Evolutionary conservation across 1,140 invertebrate genomes (phyloP).

Genomic region (Drosophila jambulina): DNA sequence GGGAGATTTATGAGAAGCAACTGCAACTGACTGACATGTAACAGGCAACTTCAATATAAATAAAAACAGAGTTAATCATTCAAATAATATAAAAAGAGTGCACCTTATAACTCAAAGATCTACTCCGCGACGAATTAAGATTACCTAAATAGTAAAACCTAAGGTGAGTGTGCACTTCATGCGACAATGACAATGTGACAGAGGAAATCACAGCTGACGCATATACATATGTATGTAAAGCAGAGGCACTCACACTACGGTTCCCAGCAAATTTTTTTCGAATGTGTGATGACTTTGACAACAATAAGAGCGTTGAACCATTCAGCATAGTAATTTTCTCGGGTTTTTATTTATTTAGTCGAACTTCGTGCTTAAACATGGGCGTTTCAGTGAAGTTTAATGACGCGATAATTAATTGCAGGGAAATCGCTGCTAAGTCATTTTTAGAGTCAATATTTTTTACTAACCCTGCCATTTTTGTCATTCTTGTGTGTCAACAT

Average conservation of each 20-base stretch:
- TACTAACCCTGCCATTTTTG: neutral
- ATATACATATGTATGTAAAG: slow-evolving; percentile 11
- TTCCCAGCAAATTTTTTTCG: neutral
- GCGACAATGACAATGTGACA: slow-evolving; percentile 3
- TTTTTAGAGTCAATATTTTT: neutral
- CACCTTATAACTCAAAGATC: too few relatives aligned
- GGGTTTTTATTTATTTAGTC: too few relatives aligned
- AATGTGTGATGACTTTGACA: neutral
- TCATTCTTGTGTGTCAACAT: too few relatives aligned
- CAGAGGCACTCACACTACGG: slow-evolving; percentile 20
- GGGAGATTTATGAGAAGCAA: slow-evolving; percentile 11
- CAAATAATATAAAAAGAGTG: slow-evolving; percentile 43
- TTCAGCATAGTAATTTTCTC: neutral
- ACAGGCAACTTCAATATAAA: slow-evolving; percentile 42
- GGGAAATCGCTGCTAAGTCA: slow-evolving; percentile 44
- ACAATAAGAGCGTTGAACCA: neutral
- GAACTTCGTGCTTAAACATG: slow-evolving; percentile 27
- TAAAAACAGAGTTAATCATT: slow-evolving; percentile 2
- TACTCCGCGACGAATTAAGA: slow-evolving; percentile 49
- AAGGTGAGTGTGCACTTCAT: slow-evolving; percentile 54
- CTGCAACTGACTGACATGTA: slow-evolving; percentile 58
- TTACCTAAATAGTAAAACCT: slow-evolving; percentile 56
- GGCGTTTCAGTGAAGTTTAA: neutral
- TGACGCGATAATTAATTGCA: slow-evolving; percentile 10
- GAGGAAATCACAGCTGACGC: slow-evolving; percentile 56